phyloP scores from a whole-genome alignment of 2,888 invertebrate genomes.

The Tortrix viridana region DNA sequence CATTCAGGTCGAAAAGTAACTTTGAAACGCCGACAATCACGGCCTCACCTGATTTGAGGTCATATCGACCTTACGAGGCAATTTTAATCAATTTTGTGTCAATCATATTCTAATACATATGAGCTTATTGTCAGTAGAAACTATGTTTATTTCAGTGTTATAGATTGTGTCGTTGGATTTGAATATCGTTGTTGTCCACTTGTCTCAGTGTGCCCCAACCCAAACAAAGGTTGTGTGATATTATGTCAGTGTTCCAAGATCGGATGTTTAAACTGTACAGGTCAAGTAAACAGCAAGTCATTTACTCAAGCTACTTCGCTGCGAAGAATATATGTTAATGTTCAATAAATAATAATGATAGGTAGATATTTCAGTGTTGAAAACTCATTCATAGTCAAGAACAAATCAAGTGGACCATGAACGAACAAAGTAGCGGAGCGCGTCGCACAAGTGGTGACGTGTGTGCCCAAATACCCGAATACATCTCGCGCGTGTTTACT shows the following conservation, averaged over 20 bases:
- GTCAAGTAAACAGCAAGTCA: neutral
- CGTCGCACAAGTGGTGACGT: neutral
- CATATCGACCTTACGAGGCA: neutral
- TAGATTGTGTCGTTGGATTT: conserved; percentile 10
- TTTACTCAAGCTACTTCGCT: neutral
- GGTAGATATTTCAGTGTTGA: too few species aligned
- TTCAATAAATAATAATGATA: too few species aligned
- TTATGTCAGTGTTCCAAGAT: conserved; percentile 20
- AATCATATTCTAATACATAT: conserved; percentile 12
- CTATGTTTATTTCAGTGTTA: conserved; percentile 24
- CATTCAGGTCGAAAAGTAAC: too few species aligned
- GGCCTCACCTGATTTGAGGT: neutral
- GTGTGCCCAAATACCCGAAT: conserved; percentile 3
- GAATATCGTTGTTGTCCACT: conserved; percentile 22
- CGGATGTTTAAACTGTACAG: conserved; percentile 11
- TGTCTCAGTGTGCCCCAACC: conserved; percentile 12
- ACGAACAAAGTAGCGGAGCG: neutral
- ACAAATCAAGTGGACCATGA: neutral
- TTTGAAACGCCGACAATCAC: too few species aligned
- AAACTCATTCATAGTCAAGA: too few species aligned
- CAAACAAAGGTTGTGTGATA: conserved; percentile 6
- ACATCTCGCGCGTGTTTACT: neutral
- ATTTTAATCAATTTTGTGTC: conserved; percentile 8
- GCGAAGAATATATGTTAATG: too few species aligned
- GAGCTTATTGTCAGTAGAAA: conserved; percentile 34